Conservation (phyloP, 2,888 invertebrate genomes). For the Pristionchus mayeri region DNA sequence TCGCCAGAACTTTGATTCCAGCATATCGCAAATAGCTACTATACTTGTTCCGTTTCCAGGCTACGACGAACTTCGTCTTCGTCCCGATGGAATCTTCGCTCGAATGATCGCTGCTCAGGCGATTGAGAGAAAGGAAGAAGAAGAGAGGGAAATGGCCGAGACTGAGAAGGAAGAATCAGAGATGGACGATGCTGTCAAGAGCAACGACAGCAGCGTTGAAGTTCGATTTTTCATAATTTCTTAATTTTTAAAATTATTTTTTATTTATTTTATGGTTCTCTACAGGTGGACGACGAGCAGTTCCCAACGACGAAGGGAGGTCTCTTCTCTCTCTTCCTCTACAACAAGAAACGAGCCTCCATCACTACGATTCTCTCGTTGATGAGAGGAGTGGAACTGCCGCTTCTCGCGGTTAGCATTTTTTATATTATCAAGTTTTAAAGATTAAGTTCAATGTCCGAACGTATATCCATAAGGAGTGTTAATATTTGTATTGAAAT, state of each 20-base stretch:
- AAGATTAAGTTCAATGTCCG: no score
- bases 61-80: slow-evolving; percentile 3
- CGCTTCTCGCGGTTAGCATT: not conserved
- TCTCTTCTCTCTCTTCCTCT: not conserved
- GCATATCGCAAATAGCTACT: not conserved
- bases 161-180: not conserved
- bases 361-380: not conserved
- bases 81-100: slow-evolving; percentile 26
- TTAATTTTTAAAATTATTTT: no score
- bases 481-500: no score
- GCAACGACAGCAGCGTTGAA: no score
- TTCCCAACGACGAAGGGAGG: not conserved
- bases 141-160: not conserved
- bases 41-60: not conserved
- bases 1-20: no score
- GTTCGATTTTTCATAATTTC: no score
- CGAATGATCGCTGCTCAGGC: slow-evolving; percentile 25
- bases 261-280: no score
- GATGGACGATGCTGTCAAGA: not conserved
- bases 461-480: no score
- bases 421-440: not conserved
- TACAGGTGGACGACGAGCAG: not conserved
- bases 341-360: not conserved
- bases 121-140: slow-evolving; percentile 4
- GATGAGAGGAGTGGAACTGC: slow-evolving; percentile 19